phyloP scores from a whole-genome alignment of 2,797 vertebrate species.

The Bradypus variegatus region DNA sequence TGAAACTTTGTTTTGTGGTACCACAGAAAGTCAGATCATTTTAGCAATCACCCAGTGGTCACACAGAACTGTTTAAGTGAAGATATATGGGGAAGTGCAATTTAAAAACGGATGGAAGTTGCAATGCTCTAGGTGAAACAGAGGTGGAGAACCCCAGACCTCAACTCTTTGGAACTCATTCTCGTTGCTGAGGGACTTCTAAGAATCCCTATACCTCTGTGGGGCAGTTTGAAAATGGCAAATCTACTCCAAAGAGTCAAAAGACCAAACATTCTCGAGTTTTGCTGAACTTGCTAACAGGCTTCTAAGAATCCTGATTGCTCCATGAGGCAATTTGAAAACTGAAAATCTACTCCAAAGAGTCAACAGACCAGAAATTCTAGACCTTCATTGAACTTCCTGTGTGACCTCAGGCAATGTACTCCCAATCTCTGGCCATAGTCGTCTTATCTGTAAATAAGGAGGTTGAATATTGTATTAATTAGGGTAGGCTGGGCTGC shows the following conservation, averaged over 20 bases:
- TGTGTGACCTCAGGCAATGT: not conserved
- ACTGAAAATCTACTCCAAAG: not conserved
- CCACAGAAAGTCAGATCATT: not conserved
- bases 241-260: not conserved
- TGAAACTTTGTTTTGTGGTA: slow-evolving; percentile 36
- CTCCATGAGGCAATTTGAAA: not conserved
- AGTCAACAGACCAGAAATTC: not conserved
- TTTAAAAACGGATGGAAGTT: not conserved
- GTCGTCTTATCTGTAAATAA: not conserved
- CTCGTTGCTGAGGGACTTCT: not conserved
- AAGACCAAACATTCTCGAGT: not conserved
- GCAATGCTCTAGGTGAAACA: not conserved
- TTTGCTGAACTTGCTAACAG: not conserved
- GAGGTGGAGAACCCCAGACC: not conserved
- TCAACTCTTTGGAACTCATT: too few relatives aligned
- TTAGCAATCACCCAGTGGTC: not conserved
- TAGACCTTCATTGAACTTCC: not conserved
- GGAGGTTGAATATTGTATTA: not conserved
- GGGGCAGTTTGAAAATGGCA: not conserved
- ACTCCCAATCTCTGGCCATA: not conserved
- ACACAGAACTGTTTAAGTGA: not conserved
- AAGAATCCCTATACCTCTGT: not conserved
- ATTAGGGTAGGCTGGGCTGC: not conserved
- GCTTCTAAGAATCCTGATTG: not conserved
- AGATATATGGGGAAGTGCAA: not conserved